Percentiles rank a stretch among this genome's conserved stretches.
These are phyloP conservation scores for Plectropomus leopardus DNA, from an alignment of 2,113 vertebrate genomes.

Conservation along the genomic window DNA sequence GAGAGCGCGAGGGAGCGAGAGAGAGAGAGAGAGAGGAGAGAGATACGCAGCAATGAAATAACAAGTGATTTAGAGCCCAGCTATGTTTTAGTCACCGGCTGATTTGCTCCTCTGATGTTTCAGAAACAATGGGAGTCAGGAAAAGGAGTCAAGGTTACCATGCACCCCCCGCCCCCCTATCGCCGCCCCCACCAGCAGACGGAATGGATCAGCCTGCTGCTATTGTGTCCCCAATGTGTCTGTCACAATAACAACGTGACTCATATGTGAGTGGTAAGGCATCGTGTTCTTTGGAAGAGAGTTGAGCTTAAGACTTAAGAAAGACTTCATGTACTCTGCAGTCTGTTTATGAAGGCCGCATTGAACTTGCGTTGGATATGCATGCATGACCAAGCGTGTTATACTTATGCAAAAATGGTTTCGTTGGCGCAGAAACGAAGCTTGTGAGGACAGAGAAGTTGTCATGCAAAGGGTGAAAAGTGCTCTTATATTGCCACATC, in stretches of 20 bases:
- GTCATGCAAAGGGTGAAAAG: slow-evolving; percentile 12
- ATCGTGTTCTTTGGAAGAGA: neutral
- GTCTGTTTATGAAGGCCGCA: neutral
- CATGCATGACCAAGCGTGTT: slow-evolving; percentile 65
- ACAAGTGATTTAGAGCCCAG: slow-evolving; percentile 67
- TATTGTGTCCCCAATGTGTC: slow-evolving; percentile 43
- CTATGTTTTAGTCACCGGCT: slow-evolving; percentile 56
- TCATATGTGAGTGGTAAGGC: slow-evolving; percentile 32
- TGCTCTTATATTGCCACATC: slow-evolving; percentile 13
- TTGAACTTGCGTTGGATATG: slow-evolving; percentile 7
- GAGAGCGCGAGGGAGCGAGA: too few relatives aligned
- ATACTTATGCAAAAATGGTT: slow-evolving; percentile 70
- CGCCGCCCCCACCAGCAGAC: neutral
- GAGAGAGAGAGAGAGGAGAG: too few relatives aligned
- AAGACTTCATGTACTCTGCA: neutral
- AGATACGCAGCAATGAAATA: slow-evolving; percentile 58
- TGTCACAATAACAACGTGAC: slow-evolving; percentile 60
- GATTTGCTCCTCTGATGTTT: slow-evolving; percentile 69
- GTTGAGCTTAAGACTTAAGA: neutral
- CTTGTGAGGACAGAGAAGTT: slow-evolving; percentile 13
- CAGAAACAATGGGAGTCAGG: slow-evolving; percentile 76
- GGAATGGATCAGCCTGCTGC: slow-evolving; percentile 40
- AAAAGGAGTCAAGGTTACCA: slow-evolving; percentile 76
- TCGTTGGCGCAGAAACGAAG: slow-evolving; percentile 56
- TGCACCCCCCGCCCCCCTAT: neutral